Base-by-base conservation (phyloP, 2,888 invertebrate species). In the Cinara cedri region DNA sequence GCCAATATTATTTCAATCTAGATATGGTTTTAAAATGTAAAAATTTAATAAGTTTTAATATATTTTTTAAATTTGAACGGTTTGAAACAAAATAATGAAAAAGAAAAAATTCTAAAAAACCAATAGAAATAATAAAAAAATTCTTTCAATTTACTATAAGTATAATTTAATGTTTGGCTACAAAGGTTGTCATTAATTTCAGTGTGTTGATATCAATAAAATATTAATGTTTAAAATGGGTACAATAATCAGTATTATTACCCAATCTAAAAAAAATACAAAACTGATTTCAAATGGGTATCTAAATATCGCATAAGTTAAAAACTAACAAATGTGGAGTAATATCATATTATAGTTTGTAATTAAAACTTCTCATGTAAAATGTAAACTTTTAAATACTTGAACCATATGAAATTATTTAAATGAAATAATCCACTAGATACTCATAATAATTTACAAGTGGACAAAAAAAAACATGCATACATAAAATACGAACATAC, bases 371-470 rank as follows among this genome's bases (percentile, higher is more conserved):
- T 34, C 34, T 34, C 4, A 21, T 34, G 2, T 34, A 51, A 13
- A 34, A 11, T 60, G 0, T 10, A 10, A 34, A 19, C 13, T 24
- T 19, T 19, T 8, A 1, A 54, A 34, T 19, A 70, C 19, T 34
- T 54, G 34, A 49, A 60, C 9, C 34, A 34, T 62, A 16, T 34
- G 13, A 14, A 24, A 14, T n/a, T 3, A 63, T 42, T 63, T 9
- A 54, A 75, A 11, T 54, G 13, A 21, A 24, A 54, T 42, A 54
- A 44, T 63, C n/a, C 11, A 54, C 10, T n/a, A 44, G 16, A 10
- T 60, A 49, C 34, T 72, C 62, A 49, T 9, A 75, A 44, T 4
- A 75, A 24, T 24, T 54, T n/a, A 42, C 1, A 62, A 72, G 44
- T 13, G n/a, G n/a, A n/a, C n/a, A 14, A 14, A 46, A 63, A 10